Evolutionary conservation across 2,113 vertebrate species (phyloP).

Genomic region (Limanda limanda): DNA sequence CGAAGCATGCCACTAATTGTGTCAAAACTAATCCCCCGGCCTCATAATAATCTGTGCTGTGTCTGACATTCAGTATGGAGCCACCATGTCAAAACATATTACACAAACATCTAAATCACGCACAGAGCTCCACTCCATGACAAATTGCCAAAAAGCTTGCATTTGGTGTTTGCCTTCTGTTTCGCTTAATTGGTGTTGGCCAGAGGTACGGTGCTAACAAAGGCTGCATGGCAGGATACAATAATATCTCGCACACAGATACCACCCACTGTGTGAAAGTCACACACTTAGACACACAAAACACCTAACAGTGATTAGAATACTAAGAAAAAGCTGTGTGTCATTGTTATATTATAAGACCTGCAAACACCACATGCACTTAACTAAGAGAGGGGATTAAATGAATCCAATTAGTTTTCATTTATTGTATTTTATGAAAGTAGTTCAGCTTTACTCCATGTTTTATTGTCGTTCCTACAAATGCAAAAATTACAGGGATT

Average conservation of each 20-base stretch:
- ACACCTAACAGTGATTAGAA: slow-evolving; percentile 24
- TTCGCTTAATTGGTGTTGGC: slow-evolving; percentile 43
- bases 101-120: slow-evolving; percentile 57
- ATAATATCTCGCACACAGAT: slow-evolving; percentile 45
- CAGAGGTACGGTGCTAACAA: slow-evolving; percentile 56
- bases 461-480: too few relatives aligned
- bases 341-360: not conserved
- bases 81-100: slow-evolving; percentile 57
- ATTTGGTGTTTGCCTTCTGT: slow-evolving; percentile 54
- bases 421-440: not conserved
- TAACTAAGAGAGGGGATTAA: not conserved
- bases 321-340: not conserved
- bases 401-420: not conserved
- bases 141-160: slow-evolving; percentile 63
- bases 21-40: slow-evolving; percentile 29
- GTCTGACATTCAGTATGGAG: slow-evolving; percentile 11
- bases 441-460: not conserved
- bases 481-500: too few relatives aligned
- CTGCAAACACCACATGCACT: not conserved
- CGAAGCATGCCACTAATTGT: slow-evolving; percentile 40
- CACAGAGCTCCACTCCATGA: slow-evolving; percentile 50
- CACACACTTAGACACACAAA: slow-evolving; percentile 17
- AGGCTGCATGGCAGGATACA: slow-evolving; percentile 45
- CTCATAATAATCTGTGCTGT: slow-evolving; percentile 38
- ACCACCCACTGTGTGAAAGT: slow-evolving; percentile 56